Conservation (phyloP, 2,888 invertebrate genomes). For the Altica lythri region DNA sequence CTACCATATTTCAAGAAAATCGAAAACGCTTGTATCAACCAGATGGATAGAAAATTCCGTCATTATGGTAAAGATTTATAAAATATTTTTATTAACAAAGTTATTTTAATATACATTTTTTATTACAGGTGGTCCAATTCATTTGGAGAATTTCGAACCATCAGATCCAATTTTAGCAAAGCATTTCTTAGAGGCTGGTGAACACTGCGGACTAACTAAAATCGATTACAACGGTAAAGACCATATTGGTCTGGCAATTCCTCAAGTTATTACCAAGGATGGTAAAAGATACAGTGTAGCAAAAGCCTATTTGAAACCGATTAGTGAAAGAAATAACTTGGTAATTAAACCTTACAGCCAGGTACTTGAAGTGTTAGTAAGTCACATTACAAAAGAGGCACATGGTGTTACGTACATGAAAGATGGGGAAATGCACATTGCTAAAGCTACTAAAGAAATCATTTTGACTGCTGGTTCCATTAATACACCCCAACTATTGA, state of each 20-base stretch:
- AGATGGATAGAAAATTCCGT: conserved; percentile 62
- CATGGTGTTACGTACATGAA: conserved; percentile 66
- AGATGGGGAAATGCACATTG: conserved; percentile 59
- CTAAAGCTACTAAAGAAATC: conserved; percentile 70
- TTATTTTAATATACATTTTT: background rate
- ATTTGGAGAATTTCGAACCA: conserved; percentile 56
- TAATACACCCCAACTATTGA: conserved; percentile 76
- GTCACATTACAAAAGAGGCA: conserved; percentile 64
- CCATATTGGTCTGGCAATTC: conserved; percentile 65
- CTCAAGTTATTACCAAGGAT: conserved; percentile 68
- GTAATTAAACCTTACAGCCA: conserved; percentile 65
- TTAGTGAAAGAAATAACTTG: conserved; percentile 65
- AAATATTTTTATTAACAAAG: background rate
- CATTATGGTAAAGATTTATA: conserved; percentile 46
- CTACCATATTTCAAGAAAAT: conserved; percentile 78
- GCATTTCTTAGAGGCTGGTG: conserved; percentile 64
- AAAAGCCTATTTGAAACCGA: conserved; percentile 67
- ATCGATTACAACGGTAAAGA: conserved; percentile 68
- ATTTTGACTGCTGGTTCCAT: conserved; percentile 77
- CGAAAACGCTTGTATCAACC: conserved; percentile 67
- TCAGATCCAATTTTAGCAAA: conserved; percentile 32
- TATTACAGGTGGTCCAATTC: conserved; percentile 60
- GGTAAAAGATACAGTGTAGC: conserved; percentile 72
- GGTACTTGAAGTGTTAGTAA: conserved; percentile 65
- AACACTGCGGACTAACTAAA: conserved; percentile 64